These are phyloP conservation scores for Trididemnum nubilum DNA, from an alignment of 23 tunicate species.

Conservation along the genomic window DNA sequence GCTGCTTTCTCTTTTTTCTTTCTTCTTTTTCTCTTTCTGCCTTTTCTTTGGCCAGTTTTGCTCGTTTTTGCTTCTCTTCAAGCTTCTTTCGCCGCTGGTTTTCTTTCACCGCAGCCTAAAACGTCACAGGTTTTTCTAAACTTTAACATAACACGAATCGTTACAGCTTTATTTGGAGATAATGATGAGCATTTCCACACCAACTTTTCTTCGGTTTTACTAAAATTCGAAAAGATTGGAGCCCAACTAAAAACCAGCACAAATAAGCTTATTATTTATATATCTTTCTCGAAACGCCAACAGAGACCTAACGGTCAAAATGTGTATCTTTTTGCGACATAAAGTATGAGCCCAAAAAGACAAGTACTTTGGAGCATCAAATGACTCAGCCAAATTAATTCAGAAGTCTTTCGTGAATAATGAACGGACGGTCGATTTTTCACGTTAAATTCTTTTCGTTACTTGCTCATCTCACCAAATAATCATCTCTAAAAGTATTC, in stretches of 20 bases:
- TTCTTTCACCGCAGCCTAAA: constrained; percentile 78
- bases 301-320: too few relatives aligned
- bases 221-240: too few relatives aligned
- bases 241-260: too few relatives aligned
- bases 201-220: neutral
- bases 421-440: too few relatives aligned
- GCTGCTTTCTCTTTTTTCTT: constrained; percentile 61
- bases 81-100: constrained; percentile 60
- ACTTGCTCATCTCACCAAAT: constrained; percentile 64
- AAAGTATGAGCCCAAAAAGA: too few relatives aligned
- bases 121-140: neutral
- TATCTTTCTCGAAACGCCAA: too few relatives aligned
- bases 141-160: neutral
- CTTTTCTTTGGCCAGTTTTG: constrained; percentile 86
- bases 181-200: neutral
- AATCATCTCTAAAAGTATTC: constrained; percentile 68
- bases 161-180: neutral
- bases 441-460: too few relatives aligned
- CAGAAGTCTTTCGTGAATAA: too few relatives aligned
- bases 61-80: constrained; percentile 76
- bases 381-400: too few relatives aligned
- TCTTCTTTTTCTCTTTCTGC: constrained; percentile 89
- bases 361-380: too few relatives aligned
- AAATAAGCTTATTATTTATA: too few relatives aligned
- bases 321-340: too few relatives aligned